Base-by-base conservation (phyloP, 1,140 invertebrate species). In the Drosophila serrata region DNA sequence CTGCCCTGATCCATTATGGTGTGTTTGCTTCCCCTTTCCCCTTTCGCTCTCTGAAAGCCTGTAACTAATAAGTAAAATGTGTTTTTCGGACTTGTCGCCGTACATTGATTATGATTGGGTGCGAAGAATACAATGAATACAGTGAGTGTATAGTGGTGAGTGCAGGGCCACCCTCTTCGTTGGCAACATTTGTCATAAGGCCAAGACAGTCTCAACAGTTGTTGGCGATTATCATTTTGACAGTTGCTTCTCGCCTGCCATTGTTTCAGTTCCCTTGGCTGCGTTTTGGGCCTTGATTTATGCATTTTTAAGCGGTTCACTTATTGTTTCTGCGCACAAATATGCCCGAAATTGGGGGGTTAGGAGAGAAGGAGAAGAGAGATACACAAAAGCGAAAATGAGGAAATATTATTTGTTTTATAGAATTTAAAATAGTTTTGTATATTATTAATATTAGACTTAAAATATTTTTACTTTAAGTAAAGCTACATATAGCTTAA, bases 171-270 rank as follows among this genome's bases (percentile, higher is more conserved):
- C 51, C 40, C 70, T 13, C 45, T 51, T 29, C 17, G 45, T 48
- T 46, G 58, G 68, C 56, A 75, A 91, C 82, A 91, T 91, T 91
- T 91, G 79, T 87, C 82, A 91, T 42, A 72, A 15, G 51, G 43
- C 64, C 68, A 75, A 55, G 58, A 84, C 75, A 78, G 79, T 72
- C 63, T 76, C 82, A 91, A 87, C 90, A 92, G 90, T 91, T 92
- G 90, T 91, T 92, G 82, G 75, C 82, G 90, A 92, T 92, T 92
- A 92, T 92, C 90, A 90, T 86, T 88, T 79, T 86, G 82, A 90
- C 85, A 90, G 79, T 81, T 70, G 76, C 65, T 69, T 55, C 45
- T 63, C 77, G 63, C 51, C 72, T 49, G 31, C 46, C 61, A 74
- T 75, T 86, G 74, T 82, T 87, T 88, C 48, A 76, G 65, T 82